phyloP scores from a whole-genome alignment of 2,113 vertebrate species.

The Coreoperca whiteheadi region DNA sequence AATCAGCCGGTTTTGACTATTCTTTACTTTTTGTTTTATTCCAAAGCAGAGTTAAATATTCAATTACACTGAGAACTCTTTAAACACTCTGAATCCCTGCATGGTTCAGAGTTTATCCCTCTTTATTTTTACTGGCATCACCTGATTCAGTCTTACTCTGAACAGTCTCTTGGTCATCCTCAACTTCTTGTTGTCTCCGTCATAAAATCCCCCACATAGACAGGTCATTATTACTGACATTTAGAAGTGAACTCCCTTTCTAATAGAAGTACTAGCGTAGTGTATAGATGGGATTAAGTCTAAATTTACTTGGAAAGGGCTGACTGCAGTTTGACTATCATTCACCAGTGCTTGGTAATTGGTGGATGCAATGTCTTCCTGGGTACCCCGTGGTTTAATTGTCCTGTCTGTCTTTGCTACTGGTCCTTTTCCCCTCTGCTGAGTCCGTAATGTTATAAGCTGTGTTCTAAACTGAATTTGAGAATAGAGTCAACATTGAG shows the following conservation, averaged over 20 bases:
- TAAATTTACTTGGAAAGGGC: background rate
- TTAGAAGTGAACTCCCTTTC: background rate
- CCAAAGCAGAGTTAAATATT: background rate
- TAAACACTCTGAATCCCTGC: background rate
- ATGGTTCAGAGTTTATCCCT: slow-evolving; percentile 3
- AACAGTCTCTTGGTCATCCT: background rate
- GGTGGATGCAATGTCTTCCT: background rate
- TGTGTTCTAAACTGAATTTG: background rate
- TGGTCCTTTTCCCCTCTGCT: background rate
- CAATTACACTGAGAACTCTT: background rate
- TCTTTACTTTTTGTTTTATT: background rate
- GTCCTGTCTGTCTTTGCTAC: background rate
- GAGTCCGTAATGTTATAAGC: background rate
- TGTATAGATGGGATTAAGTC: background rate
- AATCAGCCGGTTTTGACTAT: background rate
- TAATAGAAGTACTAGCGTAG: background rate
- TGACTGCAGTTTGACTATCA: background rate
- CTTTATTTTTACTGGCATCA: background rate
- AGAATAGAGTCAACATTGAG: background rate
- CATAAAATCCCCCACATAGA: background rate
- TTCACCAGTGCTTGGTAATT: background rate
- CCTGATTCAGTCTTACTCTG: background rate
- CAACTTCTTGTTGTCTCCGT: background rate
- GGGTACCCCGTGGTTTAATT: background rate
- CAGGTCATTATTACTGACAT: background rate